Percentiles rank a stretch among this genome's conserved stretches.
Conservation (phyloP, 2,113 vertebrate genomes). For the Boulengeromyrus knoepffleri region DNA sequence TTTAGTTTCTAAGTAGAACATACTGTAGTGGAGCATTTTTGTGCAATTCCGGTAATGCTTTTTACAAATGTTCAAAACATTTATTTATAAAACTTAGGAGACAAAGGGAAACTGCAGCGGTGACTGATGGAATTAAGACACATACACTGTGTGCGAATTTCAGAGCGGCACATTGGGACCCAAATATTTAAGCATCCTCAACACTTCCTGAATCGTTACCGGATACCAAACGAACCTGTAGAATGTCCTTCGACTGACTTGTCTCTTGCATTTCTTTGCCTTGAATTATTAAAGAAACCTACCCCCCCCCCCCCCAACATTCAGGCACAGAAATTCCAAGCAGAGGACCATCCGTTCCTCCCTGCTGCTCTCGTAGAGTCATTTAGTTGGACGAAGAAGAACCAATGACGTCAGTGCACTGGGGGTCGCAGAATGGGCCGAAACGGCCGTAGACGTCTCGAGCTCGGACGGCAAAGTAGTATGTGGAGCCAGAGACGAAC, state of each 20-base stretch:
- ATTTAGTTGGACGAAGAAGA: slow-evolving; percentile 56
- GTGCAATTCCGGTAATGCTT: slow-evolving; percentile 50
- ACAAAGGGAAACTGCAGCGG: not conserved
- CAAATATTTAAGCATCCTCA: not conserved
- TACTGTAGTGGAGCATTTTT: slow-evolving; percentile 49
- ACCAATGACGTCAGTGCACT: slow-evolving; percentile 91
- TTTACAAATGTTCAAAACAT: slow-evolving; percentile 27
- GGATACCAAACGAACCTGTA: not conserved
- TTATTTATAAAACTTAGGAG: slow-evolving; percentile 26
- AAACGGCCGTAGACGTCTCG: slow-evolving; percentile 94
- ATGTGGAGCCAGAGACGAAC: slow-evolving; percentile 94
- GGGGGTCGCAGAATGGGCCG: slow-evolving; percentile 92
- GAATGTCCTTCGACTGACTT: not conserved
- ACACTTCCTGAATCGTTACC: not conserved
- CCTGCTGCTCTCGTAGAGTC: not conserved
- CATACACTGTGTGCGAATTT: not conserved
- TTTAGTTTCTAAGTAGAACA: slow-evolving; percentile 35
- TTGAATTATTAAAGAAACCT: not conserved
- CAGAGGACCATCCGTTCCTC: not conserved
- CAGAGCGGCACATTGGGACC: not conserved
- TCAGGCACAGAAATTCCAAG: not conserved
- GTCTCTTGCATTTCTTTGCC: not conserved
- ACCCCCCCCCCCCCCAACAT: not conserved
- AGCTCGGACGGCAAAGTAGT: slow-evolving; percentile 92
- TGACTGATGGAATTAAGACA: not conserved